A percentile compares a stretch with the other conserved stretches of the same genome.
phyloP scores from a whole-genome alignment of 2,888 invertebrate genomes.

The Tanaodytes sp. region DNA sequence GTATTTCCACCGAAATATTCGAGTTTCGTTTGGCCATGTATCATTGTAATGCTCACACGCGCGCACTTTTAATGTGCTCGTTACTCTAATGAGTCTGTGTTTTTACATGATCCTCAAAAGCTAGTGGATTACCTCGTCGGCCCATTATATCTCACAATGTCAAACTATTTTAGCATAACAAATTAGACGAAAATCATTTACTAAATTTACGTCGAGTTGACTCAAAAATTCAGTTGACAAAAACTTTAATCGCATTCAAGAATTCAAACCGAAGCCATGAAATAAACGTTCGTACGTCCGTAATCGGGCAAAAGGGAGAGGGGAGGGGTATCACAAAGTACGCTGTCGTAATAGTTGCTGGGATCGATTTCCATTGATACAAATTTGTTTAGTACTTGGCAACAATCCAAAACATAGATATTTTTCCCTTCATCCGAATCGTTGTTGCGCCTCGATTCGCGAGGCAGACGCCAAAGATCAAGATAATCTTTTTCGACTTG shows the following conservation, averaged over 20 bases:
- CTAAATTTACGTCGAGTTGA: too few relatives aligned
- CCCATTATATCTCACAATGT: conserved; percentile 3
- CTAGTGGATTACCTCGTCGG: neutral
- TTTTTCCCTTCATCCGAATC: conserved; percentile 20
- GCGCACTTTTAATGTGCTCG: conserved; percentile 28
- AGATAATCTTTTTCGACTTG: conserved; percentile 47
- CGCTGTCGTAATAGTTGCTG: too few relatives aligned
- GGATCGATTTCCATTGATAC: conserved; percentile 18
- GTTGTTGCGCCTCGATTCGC: conserved; percentile 20
- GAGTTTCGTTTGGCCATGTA: conserved; percentile 4
- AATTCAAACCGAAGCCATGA: too few relatives aligned
- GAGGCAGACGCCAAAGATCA: conserved; percentile 30
- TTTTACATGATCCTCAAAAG: conserved; percentile 12
- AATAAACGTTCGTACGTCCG: too few relatives aligned
- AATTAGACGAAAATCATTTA: too few relatives aligned
- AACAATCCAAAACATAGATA: conserved; percentile 24
- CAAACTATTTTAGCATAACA: too few relatives aligned
- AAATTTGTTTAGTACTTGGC: conserved; percentile 30
- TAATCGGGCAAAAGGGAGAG: neutral
- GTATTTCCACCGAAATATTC: conserved; percentile 1
- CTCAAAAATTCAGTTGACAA: too few relatives aligned
- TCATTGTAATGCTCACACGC: conserved; percentile 8
- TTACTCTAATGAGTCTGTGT: conserved; percentile 21
- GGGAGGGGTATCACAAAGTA: neutral
- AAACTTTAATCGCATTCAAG: neutral